Percentiles rank a stretch among this genome's conserved stretches.
Conservation (phyloP, 2,113 vertebrate species). For the Macrotus californicus region DNA sequence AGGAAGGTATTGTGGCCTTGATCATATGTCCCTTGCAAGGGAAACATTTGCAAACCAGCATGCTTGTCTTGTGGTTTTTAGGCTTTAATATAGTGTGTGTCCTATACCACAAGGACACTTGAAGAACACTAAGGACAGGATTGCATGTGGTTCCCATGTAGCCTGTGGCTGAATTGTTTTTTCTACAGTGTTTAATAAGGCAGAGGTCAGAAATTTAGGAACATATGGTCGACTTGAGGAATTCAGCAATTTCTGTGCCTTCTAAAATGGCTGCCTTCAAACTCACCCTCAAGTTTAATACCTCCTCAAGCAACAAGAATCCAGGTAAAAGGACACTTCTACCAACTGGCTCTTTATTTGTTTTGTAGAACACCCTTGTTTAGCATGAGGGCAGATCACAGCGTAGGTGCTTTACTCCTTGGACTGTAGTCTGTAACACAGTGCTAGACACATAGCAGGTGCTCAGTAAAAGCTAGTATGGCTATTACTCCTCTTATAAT, state of each 20-base stretch:
- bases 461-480: background rate
- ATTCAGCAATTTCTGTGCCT: background rate
- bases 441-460: background rate
- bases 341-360: background rate
- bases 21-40: background rate
- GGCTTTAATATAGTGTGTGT: background rate
- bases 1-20: background rate
- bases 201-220: background rate
- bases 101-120: background rate
- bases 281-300: background rate
- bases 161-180: background rate
- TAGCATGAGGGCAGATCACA: background rate
- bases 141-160: background rate
- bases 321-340: background rate
- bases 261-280: background rate
- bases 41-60: slow-evolving; percentile 10
- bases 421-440: background rate
- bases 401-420: background rate
- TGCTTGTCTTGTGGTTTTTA: background rate
- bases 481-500: background rate
- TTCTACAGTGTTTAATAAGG: slow-evolving; percentile 4
- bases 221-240: background rate
- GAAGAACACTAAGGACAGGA: background rate
- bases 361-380: background rate
- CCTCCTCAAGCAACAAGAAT: background rate